Conservation (phyloP, 2,113 vertebrate species). For the Strix uralensis region DNA sequence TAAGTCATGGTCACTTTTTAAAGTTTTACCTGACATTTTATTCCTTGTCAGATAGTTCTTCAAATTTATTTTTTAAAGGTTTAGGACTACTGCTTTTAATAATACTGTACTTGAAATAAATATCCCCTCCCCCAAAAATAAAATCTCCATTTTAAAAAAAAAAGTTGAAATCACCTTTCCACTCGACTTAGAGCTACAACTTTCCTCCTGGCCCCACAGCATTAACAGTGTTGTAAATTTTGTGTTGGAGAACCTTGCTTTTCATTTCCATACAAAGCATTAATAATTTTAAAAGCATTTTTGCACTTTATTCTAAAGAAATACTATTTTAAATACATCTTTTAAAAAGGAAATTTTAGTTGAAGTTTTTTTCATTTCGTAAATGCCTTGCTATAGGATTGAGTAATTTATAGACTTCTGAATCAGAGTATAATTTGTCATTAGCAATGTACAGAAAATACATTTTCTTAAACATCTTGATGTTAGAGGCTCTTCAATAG, state of each 20-base stretch:
- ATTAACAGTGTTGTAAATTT: not conserved
- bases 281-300: not conserved
- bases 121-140: not conserved
- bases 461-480: not conserved
- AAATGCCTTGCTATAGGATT: not conserved
- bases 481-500: not conserved
- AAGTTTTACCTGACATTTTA: not conserved
- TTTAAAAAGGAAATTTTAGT: not conserved
- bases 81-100: not conserved
- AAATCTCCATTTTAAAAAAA: not conserved
- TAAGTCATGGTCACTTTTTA: not conserved
- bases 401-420: not conserved
- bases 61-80: not conserved
- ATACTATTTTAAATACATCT: not conserved
- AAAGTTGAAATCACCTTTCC: not conserved
- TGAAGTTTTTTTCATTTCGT: not conserved
- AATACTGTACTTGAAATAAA: not conserved
- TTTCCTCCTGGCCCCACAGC: not conserved
- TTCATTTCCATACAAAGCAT: not conserved
- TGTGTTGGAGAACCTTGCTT: not conserved
- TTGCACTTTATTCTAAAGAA: not conserved
- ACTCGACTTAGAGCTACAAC: not conserved
- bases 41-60: not conserved
- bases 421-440: not conserved
- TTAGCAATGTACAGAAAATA: not conserved